Evolutionary conservation across 2,888 invertebrate genomes (phyloP).

Genomic region (Leucania comma): DNA sequence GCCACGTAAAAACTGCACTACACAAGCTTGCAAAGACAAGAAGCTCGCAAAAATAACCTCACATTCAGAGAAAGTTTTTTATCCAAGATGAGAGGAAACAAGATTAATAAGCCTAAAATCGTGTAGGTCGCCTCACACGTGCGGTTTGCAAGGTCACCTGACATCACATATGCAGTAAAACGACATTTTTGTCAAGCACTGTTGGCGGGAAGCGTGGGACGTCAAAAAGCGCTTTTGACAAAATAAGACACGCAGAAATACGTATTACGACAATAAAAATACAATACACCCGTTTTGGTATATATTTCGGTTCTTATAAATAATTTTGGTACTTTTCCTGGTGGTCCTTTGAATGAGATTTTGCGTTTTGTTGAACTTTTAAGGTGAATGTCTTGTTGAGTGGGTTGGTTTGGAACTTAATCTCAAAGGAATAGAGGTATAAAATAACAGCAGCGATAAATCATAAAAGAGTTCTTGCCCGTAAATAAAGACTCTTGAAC

Average conservation of each 20-base stretch:
- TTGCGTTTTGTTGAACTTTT: constrained; percentile 42
- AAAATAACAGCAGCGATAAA: neutral
- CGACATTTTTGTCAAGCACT: constrained; percentile 67
- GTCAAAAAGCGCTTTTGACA: constrained; percentile 58
- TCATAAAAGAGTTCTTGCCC: neutral
- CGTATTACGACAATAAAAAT: constrained; percentile 44
- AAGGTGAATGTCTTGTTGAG: constrained; percentile 37
- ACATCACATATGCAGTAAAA: constrained; percentile 71
- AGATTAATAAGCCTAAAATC: constrained; percentile 56
- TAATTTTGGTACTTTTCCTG: constrained; percentile 56
- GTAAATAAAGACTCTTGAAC: neutral
- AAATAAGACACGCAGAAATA: constrained; percentile 57
- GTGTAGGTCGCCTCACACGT: constrained; percentile 63
- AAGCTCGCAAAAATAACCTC: constrained; percentile 20
- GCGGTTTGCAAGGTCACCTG: constrained; percentile 67
- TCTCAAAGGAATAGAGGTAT: constrained; percentile 2
- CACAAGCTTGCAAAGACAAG: constrained; percentile 19
- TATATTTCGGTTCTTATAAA: constrained; percentile 53
- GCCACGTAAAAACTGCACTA: constrained; percentile 9
- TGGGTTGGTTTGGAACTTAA: constrained; percentile 26
- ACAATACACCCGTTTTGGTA: constrained; percentile 56
- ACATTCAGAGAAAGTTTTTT: constrained; percentile 49
- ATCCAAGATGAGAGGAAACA: constrained; percentile 31
- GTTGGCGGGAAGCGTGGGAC: constrained; percentile 68
- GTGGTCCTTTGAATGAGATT: constrained; percentile 57